These are phyloP conservation scores for Mamestra configurata DNA, from an alignment of 1,140 invertebrate species.

Conservation along the genomic window DNA sequence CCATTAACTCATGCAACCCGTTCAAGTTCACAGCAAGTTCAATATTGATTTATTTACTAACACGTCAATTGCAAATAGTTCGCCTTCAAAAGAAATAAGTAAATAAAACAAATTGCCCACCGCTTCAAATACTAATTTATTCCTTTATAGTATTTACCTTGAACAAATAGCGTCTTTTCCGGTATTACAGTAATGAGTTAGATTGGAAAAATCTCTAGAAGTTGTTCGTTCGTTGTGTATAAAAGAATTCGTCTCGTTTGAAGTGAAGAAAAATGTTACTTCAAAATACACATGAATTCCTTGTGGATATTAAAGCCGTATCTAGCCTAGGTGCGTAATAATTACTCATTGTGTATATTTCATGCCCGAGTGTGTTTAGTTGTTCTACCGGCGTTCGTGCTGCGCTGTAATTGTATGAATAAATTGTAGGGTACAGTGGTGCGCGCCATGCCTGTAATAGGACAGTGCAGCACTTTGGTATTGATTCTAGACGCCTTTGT, in stretches of 20 bases:
- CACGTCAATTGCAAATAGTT: slow-evolving; percentile 12
- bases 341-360: slow-evolving; percentile 28
- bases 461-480: slow-evolving; percentile 24
- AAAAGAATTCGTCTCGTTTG: slow-evolving; percentile 11
- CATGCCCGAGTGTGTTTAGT: slow-evolving; percentile 9
- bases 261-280: slow-evolving; percentile 19
- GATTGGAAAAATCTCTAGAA: slow-evolving; percentile 13
- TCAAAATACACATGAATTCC: neutral
- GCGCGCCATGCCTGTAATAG: neutral
- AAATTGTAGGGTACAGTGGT: slow-evolving; percentile 31
- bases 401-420: slow-evolving; percentile 41
- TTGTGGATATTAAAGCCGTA: neutral
- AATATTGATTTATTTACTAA: slow-evolving; percentile 26
- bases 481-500: slow-evolving; percentile 31
- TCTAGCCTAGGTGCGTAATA: slow-evolving; percentile 8
- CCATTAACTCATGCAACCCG: slow-evolving; percentile 3
- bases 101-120: neutral
- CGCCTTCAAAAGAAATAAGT: neutral
- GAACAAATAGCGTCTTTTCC: slow-evolving; percentile 2
- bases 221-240: neutral
- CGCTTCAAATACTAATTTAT: neutral
- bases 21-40: slow-evolving; percentile 36
- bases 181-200: slow-evolving; percentile 17
- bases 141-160: slow-evolving; percentile 5
- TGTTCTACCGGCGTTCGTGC: slow-evolving; percentile 13